Evolutionary conservation across 2,888 invertebrate genomes (phyloP).

Genomic region (Tetragnatha montana): DNA sequence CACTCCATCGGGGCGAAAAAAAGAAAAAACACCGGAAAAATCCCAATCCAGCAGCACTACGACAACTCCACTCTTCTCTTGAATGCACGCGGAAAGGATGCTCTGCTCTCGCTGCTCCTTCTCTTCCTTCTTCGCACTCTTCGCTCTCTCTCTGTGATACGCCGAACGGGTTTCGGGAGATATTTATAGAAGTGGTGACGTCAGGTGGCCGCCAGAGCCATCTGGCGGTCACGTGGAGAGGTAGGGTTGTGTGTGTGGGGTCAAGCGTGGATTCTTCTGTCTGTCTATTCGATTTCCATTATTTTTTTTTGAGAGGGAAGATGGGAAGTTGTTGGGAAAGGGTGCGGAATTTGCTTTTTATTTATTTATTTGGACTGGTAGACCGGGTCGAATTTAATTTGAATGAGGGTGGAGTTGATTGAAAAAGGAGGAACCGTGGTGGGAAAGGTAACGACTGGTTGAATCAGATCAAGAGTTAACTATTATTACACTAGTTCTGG

Average conservation of each 20-base stretch:
- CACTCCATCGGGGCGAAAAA: constrained; percentile 47
- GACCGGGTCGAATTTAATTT: not conserved
- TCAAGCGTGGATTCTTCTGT: not conserved
- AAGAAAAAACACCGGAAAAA: constrained; percentile 11
- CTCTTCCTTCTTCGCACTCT: constrained; percentile 21
- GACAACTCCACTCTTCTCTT: constrained; percentile 38
- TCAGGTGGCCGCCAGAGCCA: constrained; percentile 33
- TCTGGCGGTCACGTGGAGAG: constrained; percentile 37
- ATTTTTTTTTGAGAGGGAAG: not conserved
- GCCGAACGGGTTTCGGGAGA: constrained; percentile 34
- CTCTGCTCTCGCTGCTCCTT: constrained; percentile 21
- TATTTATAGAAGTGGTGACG: constrained; percentile 63
- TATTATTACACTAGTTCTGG: too few relatives aligned
- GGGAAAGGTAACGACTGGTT: too few relatives aligned
- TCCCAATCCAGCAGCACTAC: not conserved
- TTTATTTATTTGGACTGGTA: not conserved
- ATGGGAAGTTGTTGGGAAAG: not conserved
- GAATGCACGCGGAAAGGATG: constrained; percentile 39
- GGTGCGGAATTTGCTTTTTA: not conserved
- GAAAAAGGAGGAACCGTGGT: too few relatives aligned
- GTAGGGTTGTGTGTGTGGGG: constrained; percentile 5
- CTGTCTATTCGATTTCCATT: not conserved
- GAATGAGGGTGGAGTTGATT: not conserved
- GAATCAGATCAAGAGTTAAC: too few relatives aligned
- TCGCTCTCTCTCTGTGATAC: constrained; percentile 51